Conservation (phyloP, 1,140 invertebrate genomes). For the Drusus annulatus region DNA sequence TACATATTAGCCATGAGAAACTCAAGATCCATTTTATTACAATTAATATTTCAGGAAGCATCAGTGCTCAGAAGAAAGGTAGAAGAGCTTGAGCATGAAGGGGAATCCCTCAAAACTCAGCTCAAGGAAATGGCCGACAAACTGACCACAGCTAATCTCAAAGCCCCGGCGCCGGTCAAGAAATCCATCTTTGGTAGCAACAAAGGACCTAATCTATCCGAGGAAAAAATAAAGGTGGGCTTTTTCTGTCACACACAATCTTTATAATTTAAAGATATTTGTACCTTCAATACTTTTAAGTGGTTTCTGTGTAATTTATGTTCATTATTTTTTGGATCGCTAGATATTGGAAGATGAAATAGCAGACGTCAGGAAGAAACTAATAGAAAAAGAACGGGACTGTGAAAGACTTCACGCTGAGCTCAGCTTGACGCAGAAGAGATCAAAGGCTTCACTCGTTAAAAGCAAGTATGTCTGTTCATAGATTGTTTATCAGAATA, state of each 20-base stretch:
- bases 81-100: slow-evolving; percentile 87
- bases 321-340: background rate
- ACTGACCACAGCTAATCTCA: slow-evolving; percentile 65
- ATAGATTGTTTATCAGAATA: too few relatives aligned
- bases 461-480: slow-evolving; percentile 74
- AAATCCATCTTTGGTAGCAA: slow-evolving; percentile 62
- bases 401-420: slow-evolving; percentile 83
- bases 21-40: too few relatives aligned
- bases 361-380: slow-evolving; percentile 79
- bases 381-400: slow-evolving; percentile 88
- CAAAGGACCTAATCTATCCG: slow-evolving; percentile 70
- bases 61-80: slow-evolving; percentile 85
- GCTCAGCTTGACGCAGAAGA: slow-evolving; percentile 75
- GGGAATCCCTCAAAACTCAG: slow-evolving; percentile 82
- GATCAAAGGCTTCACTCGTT: slow-evolving; percentile 73
- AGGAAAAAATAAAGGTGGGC: slow-evolving; percentile 79
- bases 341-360: slow-evolving; percentile 80
- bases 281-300: background rate
- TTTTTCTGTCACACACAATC: background rate
- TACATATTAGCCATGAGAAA: too few relatives aligned
- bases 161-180: slow-evolving; percentile 63
- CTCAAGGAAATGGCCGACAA: slow-evolving; percentile 84
- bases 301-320: background rate
- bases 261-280: background rate
- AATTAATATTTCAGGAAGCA: slow-evolving; percentile 76